Evolutionary conservation across 2,113 vertebrate species (phyloP), one percentile per base, ranked within the genome.

Genomic region (Mustela lutreola): DNA sequence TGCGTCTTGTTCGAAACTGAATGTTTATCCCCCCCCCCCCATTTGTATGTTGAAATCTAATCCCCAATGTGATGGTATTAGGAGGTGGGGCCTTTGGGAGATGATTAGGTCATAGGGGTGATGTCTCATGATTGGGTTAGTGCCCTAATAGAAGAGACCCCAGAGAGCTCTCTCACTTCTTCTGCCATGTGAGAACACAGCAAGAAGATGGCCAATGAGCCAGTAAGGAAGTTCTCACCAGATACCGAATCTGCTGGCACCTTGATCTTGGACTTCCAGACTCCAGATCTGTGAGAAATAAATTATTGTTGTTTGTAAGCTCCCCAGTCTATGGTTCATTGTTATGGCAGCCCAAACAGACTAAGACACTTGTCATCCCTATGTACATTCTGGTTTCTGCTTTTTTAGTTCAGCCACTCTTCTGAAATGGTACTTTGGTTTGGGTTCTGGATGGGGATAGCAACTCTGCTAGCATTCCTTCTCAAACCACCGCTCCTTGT

Each of bases 231-330:
- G 70, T 26, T 65, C 88, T 91, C 81, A 95, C 36, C 81, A 85
- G 71, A 58, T 36, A 50, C 11, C 0, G n/a, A 76, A 67, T 65
- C 81, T 60, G 71, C 82, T n/a, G 50, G 22, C 70, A 79, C 50
- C 31, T 48, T 85, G 45, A 70, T 19, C 39, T 50, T 91, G 82
- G 50, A 53, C 39, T 70, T 79, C 16, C 2, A 6, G 48, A 48
- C 67, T 92, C 80, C 67, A 85, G 73, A 95, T 79, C 73, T 80
- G 4, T 80, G n/a, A 80, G 62, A 80, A 95, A 87, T 33, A 80
- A 95, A 71, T 87, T 71, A 10, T 42, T 33, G 62, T 58, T 78
- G 62, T 88, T 94, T 80, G 70, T 45, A 70, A 88, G 76, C 62
- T 70, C 7, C 67, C 67, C 75, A 70, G 15, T 80, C 80, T 90